Percentiles rank a stretch among this genome's conserved stretches.
phyloP scores from a whole-genome alignment of 2,113 vertebrate genomes.

The Pomatostomus ruficeps region DNA sequence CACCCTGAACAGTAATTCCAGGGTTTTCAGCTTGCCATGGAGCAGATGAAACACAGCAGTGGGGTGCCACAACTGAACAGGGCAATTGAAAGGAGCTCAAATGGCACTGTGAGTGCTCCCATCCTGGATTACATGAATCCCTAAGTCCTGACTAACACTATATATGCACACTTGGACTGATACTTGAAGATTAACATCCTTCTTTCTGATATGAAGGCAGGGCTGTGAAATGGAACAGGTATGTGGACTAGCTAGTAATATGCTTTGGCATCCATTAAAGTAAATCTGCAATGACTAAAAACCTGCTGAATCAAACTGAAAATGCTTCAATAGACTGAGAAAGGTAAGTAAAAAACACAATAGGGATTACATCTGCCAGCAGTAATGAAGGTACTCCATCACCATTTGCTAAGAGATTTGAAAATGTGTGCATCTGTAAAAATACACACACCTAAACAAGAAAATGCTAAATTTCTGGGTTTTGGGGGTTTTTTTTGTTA shows the following conservation, averaged over 20 bases:
- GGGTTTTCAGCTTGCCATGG: not conserved
- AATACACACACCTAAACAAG: not conserved
- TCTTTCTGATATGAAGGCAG: not conserved
- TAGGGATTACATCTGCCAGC: not conserved
- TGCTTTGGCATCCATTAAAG: not conserved
- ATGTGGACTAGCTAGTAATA: not conserved
- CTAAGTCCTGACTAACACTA: not conserved
- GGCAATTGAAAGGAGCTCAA: not conserved
- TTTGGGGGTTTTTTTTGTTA: no score
- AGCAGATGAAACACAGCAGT: not conserved
- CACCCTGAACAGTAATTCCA: not conserved
- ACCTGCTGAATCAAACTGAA: not conserved
- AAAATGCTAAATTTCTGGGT: not conserved
- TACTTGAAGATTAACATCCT: not conserved
- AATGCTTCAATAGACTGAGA: not conserved
- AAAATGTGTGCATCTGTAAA: not conserved
- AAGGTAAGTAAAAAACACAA: not conserved
- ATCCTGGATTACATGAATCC: not conserved
- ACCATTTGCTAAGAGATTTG: not conserved
- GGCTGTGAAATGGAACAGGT: not conserved
- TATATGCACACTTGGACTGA: not conserved
- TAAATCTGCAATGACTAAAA: not conserved
- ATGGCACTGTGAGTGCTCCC: not conserved
- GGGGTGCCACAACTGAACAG: not conserved
- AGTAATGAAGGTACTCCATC: not conserved